Evolutionary conservation across 2,888 invertebrate genomes (phyloP), one percentile per base, ranked within the genome.

Genomic region (Zele albiditarsus): DNA sequence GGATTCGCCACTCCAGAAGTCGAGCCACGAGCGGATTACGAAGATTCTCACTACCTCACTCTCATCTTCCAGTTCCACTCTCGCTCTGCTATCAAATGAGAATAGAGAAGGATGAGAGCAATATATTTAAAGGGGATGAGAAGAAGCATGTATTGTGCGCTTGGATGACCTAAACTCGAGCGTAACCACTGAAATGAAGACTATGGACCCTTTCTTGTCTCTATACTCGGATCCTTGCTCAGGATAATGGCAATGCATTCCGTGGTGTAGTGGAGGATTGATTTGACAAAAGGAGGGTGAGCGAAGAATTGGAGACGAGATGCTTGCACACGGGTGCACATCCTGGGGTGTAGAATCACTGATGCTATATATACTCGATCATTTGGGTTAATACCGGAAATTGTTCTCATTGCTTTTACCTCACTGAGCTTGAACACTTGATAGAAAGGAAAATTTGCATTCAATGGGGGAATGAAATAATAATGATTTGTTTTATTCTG

Each of bases 21-120:
- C 63, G 33, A 33, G 31, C 63, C n/a, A 63, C 31, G 63, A 31
- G 8, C 20, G 20, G 53, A 63, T 63, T 63, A 63, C 63, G 20
- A 63, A 63, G n/a, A 20, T 20, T 53, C 53, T 20, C 20, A 8
- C 53, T 46, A n/a, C n/a, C 53, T 53, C 20, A 20, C 53, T 38
- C 12, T 38, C 38, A 38, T 38, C 12, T 38, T 12, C 38, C 38
- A 12, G 12, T 12, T 38, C 38, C n/a, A n/a, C 46, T 46, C 16
- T n/a, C 14, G 8, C 8, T 53, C 20, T 53, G 20, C 5, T 38
- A 20, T 23, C 53, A 8, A 46, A 53, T 53, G 53, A 53, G 8
- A 53, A 53, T 53, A 20, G 53, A 10, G 53, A 6, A 16, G 53
- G 6, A 53, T 20, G 20, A n/a, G 10, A 53, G 20, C n/a, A 53